Conservation (phyloP, 2,797 vertebrate genomes). For the Ctenosaura bakeri region DNA sequence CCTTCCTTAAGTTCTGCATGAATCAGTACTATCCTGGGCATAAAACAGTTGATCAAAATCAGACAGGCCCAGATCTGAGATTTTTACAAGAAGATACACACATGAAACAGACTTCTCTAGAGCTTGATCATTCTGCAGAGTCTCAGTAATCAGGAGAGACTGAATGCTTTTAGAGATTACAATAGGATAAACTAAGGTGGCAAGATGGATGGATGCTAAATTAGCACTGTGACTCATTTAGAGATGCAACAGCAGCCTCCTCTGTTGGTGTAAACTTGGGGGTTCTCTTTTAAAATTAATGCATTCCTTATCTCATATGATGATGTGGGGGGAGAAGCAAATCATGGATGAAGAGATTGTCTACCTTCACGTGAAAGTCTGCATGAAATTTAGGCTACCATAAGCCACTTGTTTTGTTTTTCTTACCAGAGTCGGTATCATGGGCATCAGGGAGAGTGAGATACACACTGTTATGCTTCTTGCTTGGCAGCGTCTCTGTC, state of each 20-base stretch:
- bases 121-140: background rate
- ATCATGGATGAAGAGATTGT: background rate
- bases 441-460: constrained; percentile 93
- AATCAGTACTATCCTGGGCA: background rate
- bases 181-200: too few species aligned
- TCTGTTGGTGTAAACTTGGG: background rate
- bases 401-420: constrained; percentile 30
- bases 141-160: too few species aligned
- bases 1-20: background rate
- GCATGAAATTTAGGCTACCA: constrained; percentile 17
- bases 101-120: background rate
- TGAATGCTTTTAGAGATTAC: background rate
- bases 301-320: background rate
- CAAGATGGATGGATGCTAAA: background rate
- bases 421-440: constrained; percentile 89
- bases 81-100: background rate
- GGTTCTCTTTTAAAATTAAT: background rate
- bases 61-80: background rate
- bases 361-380: background rate
- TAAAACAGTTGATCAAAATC: background rate
- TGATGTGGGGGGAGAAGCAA: background rate
- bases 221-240: background rate
- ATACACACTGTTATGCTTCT: constrained; percentile 87
- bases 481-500: constrained; percentile 82
- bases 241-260: background rate